Percentiles rank a stretch among this genome's conserved stretches.
Conservation (phyloP, 2,888 invertebrate species). For the Acleris holmiana region DNA sequence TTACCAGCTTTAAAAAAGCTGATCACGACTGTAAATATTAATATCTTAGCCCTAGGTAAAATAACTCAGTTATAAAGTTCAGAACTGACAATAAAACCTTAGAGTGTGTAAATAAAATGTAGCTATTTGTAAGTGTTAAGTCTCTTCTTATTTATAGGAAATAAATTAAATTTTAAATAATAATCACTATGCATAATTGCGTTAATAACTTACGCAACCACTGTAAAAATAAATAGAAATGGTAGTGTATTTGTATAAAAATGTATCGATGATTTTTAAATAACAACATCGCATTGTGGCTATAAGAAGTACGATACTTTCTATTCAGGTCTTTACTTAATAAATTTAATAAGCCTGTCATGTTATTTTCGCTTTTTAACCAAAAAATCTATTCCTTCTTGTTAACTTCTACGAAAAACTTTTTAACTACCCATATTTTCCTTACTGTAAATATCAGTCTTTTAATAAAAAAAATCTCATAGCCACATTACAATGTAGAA, state of each 20-base stretch:
- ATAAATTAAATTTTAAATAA: constrained; percentile 35
- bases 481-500: constrained; percentile 50
- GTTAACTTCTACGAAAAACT: too few species aligned
- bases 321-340: neutral
- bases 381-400: too few species aligned
- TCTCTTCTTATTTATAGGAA: constrained; percentile 71
- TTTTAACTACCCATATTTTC: too few species aligned
- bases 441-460: neutral
- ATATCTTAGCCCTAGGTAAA: constrained; percentile 40
- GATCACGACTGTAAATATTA: constrained; percentile 48
- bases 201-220: constrained; percentile 47
- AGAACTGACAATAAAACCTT: constrained; percentile 82
- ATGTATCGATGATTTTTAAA: constrained; percentile 38
- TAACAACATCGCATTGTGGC: constrained; percentile 46
- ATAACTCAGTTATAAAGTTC: constrained; percentile 67
- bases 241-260: constrained; percentile 43
- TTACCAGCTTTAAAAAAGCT: constrained; percentile 53
- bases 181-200: constrained; percentile 41
- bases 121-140: constrained; percentile 51
- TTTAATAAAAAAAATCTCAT: too few species aligned
- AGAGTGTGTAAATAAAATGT: constrained; percentile 63
- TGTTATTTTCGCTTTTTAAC: too few species aligned
- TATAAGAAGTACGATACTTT: constrained; percentile 40
- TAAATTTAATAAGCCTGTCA: too few species aligned
- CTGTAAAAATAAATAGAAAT: constrained; percentile 41